A percentile compares a stretch with the other conserved stretches of the same genome.
phyloP scores from a whole-genome alignment of 2,888 invertebrate species.

The Altica lythri region DNA sequence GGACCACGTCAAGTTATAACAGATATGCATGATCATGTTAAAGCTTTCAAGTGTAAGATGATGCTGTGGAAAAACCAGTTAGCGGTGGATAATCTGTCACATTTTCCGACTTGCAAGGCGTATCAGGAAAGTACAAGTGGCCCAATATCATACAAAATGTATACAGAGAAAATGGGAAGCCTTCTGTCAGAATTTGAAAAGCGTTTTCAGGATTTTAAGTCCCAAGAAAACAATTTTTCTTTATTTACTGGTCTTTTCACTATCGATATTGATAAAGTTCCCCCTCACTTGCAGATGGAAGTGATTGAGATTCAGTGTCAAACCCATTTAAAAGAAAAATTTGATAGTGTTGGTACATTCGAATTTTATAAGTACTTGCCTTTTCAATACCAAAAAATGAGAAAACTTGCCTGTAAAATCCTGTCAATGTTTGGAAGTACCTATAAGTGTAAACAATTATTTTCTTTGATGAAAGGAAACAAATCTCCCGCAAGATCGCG shows the following conservation, averaged over 20 bases:
- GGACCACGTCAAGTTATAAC: neutral
- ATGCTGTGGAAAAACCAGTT: neutral
- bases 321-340: too few species aligned
- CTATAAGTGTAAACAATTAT: too few species aligned
- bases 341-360: too few species aligned
- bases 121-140: too few species aligned
- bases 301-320: too few species aligned
- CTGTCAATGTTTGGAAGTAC: too few species aligned
- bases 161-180: neutral
- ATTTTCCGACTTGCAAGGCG: neutral
- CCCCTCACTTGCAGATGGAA: neutral
- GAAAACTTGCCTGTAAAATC: too few species aligned
- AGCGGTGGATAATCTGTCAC: neutral
- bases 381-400: too few species aligned
- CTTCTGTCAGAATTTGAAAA: conserved; percentile 2
- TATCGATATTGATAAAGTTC: conserved; percentile 2
- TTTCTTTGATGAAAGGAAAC: too few species aligned
- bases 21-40: neutral
- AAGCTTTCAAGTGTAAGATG: neutral
- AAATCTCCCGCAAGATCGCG: too few species aligned
- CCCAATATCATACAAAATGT: neutral
- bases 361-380: too few species aligned
- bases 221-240: conserved; percentile 7
- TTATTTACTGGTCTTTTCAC: neutral
- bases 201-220: conserved; percentile 4